Evolutionary conservation across 2,888 invertebrate species (phyloP), one percentile per base, ranked within the genome.

Genomic region (Teleogryllus oceanicus): DNA sequence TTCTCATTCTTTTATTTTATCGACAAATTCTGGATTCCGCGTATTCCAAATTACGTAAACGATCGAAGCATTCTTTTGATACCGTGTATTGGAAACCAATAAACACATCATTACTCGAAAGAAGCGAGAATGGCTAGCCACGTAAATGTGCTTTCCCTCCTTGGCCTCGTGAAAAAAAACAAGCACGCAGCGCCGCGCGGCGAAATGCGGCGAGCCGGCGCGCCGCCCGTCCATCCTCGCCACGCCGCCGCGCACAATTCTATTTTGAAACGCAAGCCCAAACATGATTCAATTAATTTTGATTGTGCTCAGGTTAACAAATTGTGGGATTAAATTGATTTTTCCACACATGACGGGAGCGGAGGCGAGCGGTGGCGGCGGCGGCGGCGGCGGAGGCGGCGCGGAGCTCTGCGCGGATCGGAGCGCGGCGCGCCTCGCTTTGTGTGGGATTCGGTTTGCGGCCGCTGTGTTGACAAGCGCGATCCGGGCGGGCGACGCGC

Each of bases 201-300:
- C 37, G 37, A 37, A 37, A 37, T 37, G 37, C 37, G 37, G 37
- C 37, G 37, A 37, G 37, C 37, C 37, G 37, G 37, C 37, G 37
- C 37, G 37, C 37, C 10, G 37, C 1, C 62, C 62, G 62, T 62
- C 62, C 16, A n/a, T 62, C 62, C 62, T 18, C 62, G n/a, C n/a
- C 62, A 62, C 62, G 62, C 16, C 62, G n/a, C 62, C 62, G 62
- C 62, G 16, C 62, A 62, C 62, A 62, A 62, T 18, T 62, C 62
- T 62, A 62, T 62, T 62, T 62, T 62, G 62, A 5, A 62, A 62
- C 62, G 62, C 62, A n/a, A 62, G 62, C n/a, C 62, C 62, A 62
- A 62, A 62, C 62, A 62, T 62, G 62, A 62, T 62, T 62, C 62
- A 62, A 62, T 62, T 62, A 62, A 62, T 62, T 62, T 62, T 62